Percentiles rank a stretch among this genome's conserved stretches.
These are phyloP conservation scores for Felis chaus DNA, from an alignment of 2,113 vertebrate species.

Conservation along the genomic window DNA sequence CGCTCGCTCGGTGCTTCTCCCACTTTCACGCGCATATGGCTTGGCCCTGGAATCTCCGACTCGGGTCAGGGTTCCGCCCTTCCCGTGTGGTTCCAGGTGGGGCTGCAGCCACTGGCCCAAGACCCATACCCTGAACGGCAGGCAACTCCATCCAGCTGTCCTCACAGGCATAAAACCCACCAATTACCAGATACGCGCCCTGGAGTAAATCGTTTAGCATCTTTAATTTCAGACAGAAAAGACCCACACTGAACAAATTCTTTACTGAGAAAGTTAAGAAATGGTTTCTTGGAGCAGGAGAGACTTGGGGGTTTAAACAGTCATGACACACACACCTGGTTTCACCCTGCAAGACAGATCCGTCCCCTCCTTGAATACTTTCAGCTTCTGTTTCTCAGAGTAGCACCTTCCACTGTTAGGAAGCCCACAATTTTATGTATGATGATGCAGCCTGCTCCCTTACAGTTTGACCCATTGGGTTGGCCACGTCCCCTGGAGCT, in stretches of 20 bases:
- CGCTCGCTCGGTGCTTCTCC: neutral
- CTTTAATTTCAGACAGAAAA: neutral
- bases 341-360: neutral
- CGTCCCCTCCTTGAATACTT: neutral
- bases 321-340: neutral
- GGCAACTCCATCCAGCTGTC: too few species aligned
- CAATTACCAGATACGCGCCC: accelerated
- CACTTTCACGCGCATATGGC: accelerated
- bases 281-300: neutral
- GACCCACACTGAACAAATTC: neutral
- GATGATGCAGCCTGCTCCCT: neutral
- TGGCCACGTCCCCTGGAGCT: neutral
- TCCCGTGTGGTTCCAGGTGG: neutral
- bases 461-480: neutral
- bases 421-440: neutral
- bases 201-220: neutral
- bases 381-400: neutral
- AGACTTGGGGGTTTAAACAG: neutral
- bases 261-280: neutral
- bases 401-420: neutral
- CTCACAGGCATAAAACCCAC: neutral
- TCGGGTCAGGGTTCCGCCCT: neutral
- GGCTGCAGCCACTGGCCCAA: neutral
- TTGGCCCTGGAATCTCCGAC: accelerated
- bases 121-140: neutral